phyloP scores from a whole-genome alignment of 1,140 invertebrate genomes.

The Luehdorfia chinensis region DNA sequence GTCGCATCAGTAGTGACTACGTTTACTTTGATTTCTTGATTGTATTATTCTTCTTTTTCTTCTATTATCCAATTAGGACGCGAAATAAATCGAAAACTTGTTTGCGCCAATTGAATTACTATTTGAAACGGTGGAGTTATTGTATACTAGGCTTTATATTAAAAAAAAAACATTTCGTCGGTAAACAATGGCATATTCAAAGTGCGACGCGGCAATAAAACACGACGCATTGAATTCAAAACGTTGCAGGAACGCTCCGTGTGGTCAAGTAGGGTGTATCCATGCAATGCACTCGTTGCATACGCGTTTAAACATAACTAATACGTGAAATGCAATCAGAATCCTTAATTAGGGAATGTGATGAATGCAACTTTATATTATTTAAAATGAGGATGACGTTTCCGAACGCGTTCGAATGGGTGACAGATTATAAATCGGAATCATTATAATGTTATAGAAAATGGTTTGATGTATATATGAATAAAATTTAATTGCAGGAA shows the following conservation, averaged over 20 bases:
- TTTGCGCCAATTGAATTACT: no score
- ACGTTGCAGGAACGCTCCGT: constrained; percentile 25
- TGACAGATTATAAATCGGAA: constrained; percentile 2
- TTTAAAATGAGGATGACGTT: constrained; percentile 1
- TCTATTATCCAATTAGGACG: no score
- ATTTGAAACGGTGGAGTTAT: no score
- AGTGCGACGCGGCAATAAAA: background rate
- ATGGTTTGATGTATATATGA: no score
- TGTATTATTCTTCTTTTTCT: no score
- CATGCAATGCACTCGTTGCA: constrained; percentile 20
- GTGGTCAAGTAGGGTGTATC: constrained; percentile 29
- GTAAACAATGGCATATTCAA: constrained; percentile 10
- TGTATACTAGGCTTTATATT: background rate
- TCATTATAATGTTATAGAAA: background rate
- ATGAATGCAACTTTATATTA: background rate
- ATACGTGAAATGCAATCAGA: constrained; percentile 28
- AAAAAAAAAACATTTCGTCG: background rate
- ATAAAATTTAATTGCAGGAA: no score
- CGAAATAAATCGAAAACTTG: no score
- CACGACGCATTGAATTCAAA: constrained; percentile 17
- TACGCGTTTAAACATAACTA: constrained; percentile 37
- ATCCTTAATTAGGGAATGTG: constrained; percentile 18
- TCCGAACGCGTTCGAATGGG: constrained; percentile 1
- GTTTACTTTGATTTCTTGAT: no score
- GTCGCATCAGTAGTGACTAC: no score